A percentile compares a stretch with the other conserved stretches of the same genome.
These are phyloP conservation scores for Stenurella melanura DNA, from an alignment of 2,888 invertebrate species.

Conservation along the genomic window DNA sequence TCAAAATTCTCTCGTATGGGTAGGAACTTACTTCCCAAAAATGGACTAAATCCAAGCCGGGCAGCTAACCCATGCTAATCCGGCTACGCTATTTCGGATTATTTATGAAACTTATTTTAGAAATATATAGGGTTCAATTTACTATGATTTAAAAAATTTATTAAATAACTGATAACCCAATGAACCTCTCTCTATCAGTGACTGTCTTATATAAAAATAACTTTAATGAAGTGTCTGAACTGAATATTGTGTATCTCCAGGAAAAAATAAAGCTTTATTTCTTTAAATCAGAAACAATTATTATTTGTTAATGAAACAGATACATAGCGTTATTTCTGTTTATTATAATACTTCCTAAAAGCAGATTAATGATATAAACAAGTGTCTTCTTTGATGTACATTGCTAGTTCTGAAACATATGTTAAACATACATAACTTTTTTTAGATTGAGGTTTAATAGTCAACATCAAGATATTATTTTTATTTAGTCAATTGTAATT, in stretches of 20 bases:
- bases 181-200: neutral
- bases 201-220: neutral
- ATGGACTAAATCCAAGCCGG: too few species aligned
- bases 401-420: neutral
- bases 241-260: neutral
- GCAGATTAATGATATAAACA: neutral
- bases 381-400: conserved; percentile 1
- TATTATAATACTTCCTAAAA: neutral
- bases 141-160: neutral
- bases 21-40: too few species aligned
- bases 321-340: neutral
- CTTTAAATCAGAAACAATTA: neutral
- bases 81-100: too few species aligned
- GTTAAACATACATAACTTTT: neutral
- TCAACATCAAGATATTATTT: neutral
- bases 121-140: neutral
- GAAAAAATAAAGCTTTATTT: neutral
- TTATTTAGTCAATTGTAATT: too few species aligned
- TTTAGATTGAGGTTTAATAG: neutral
- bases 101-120: too few species aligned
- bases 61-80: too few species aligned
- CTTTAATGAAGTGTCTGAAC: neutral
- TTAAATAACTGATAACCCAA: conserved; percentile 5
- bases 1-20: too few species aligned
- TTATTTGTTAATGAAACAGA: conserved; percentile 4